Evolutionary conservation across 2,888 invertebrate species (phyloP).

Genomic region (Drosophila nr. perissopoda): DNA sequence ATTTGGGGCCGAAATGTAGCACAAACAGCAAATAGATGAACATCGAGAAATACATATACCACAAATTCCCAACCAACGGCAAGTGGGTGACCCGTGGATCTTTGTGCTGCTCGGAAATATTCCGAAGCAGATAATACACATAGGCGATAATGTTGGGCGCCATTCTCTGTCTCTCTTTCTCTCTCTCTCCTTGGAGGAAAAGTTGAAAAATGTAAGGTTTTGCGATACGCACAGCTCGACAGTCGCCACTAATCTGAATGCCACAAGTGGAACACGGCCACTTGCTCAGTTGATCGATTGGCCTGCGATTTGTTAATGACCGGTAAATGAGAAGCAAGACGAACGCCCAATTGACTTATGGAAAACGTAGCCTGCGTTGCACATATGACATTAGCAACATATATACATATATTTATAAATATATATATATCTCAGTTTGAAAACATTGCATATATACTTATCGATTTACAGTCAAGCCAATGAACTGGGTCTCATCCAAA

Average conservation of each 20-base stretch:
- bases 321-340: constrained; percentile 59
- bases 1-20: constrained; percentile 89
- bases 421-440: constrained; percentile 1
- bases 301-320: constrained; percentile 55
- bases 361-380: constrained; percentile 1
- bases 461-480: not conserved
- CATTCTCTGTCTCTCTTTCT: constrained; percentile 40
- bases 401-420: not conserved
- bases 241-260: constrained; percentile 51
- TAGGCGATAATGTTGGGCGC: constrained; percentile 69
- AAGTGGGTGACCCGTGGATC: constrained; percentile 87
- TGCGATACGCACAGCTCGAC: constrained; percentile 39
- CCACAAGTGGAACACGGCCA: not conserved
- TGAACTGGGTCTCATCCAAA: not conserved
- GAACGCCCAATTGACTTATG: constrained; percentile 51
- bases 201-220: not conserved
- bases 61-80: constrained; percentile 89
- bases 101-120: constrained; percentile 57
- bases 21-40: constrained; percentile 89
- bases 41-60: constrained; percentile 86
- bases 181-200: not conserved
- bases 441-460: not conserved
- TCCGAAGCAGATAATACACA: constrained; percentile 59
- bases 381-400: not conserved
- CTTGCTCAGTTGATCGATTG: constrained; percentile 19